phyloP scores from a whole-genome alignment of 2,888 invertebrate genomes.

The Andrena camellia region DNA sequence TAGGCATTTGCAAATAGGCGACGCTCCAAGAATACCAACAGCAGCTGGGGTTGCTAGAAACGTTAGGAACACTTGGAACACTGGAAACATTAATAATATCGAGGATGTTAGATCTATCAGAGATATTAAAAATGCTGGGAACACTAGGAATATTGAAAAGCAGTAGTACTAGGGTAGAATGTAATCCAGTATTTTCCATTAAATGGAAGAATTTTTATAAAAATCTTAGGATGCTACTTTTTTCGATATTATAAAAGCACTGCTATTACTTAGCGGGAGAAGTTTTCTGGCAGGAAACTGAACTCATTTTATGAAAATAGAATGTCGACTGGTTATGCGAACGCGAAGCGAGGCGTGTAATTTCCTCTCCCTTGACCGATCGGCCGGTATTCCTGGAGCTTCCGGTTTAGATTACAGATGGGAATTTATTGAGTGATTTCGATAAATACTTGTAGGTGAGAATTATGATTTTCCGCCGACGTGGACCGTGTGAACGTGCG shows the following conservation, averaged over 20 bases:
- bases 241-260: no score
- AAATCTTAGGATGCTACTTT: not conserved
- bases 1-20: not conserved
- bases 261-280: not conserved
- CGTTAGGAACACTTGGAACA: not conserved
- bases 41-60: not conserved
- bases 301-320: not conserved
- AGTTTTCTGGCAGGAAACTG: conserved; percentile 17
- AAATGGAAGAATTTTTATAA: not conserved
- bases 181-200: not conserved
- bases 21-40: not conserved
- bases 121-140: not conserved
- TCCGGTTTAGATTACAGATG: conserved; percentile 34
- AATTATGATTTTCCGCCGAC: conserved; percentile 35
- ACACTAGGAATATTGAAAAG: not conserved
- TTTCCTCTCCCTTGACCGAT: conserved; percentile 25
- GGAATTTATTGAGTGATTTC: conserved; percentile 35
- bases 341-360: conserved; percentile 29
- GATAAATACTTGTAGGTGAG: conserved; percentile 32
- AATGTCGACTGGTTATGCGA: conserved; percentile 13
- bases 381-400: conserved; percentile 17
- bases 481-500: conserved; percentile 35
- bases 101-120: not conserved
- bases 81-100: not conserved
- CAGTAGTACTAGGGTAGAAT: no score